A percentile compares a stretch with the other conserved stretches of the same genome.
phyloP scores from a whole-genome alignment of 2,888 invertebrate genomes.

The Crossocerus cetratus region DNA sequence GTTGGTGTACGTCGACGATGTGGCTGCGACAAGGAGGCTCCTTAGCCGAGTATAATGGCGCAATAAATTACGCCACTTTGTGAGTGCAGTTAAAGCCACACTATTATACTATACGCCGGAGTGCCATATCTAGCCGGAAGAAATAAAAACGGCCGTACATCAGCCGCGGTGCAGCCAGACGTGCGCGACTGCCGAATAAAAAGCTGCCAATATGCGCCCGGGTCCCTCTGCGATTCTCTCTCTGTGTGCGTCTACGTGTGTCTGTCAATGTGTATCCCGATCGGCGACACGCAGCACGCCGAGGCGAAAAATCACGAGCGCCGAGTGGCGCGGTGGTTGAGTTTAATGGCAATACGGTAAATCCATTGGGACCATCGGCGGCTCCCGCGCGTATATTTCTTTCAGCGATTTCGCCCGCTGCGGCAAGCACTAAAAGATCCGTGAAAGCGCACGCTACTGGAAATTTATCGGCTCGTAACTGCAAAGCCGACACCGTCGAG shows the following conservation, averaged over 20 bases:
- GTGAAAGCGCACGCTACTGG: not conserved
- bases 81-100: constrained; percentile 58
- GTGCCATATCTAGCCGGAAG: constrained; percentile 57
- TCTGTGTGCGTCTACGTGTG: too few species aligned
- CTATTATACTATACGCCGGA: constrained; percentile 45
- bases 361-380: not conserved
- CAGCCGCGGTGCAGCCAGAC: constrained; percentile 18
- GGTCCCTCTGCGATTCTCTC: too few species aligned
- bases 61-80: constrained; percentile 64
- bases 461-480: constrained; percentile 20
- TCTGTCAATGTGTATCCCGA: constrained; percentile 11
- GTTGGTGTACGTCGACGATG: constrained; percentile 7
- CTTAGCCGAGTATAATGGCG: constrained; percentile 62
- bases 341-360: too few species aligned
- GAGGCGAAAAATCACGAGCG: not conserved
- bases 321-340: too few species aligned
- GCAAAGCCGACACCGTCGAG: too few species aligned
- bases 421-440: not conserved
- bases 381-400: constrained; percentile 6
- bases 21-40: constrained; percentile 56
- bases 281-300: not conserved
- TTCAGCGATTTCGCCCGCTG: constrained; percentile 6
- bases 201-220: constrained; percentile 26
- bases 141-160: constrained; percentile 54
- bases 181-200: constrained; percentile 36